A percentile compares a stretch with the other conserved stretches of the same genome.
Conservation (phyloP, 2,888 invertebrate species). For the Acanthopleura granulata region DNA sequence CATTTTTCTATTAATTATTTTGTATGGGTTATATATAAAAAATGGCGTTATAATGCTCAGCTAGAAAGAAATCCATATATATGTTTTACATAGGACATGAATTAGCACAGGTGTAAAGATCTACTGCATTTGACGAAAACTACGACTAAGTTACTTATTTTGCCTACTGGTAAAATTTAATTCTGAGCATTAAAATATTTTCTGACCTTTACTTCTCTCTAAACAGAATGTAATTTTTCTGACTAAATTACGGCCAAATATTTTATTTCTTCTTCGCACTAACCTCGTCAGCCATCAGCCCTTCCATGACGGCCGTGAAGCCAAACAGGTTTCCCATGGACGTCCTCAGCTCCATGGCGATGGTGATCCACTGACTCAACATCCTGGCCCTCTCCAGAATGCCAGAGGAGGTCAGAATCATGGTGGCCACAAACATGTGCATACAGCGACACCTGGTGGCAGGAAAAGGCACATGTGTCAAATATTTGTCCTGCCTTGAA, state of each 20-base stretch:
- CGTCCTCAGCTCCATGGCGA: slow-evolving; percentile 91
- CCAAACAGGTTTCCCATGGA: slow-evolving; percentile 92
- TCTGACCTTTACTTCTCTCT: no score
- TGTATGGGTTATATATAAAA: no score
- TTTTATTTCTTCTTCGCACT: no score
- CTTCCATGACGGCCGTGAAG: slow-evolving; percentile 92
- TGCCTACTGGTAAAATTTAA: neutral
- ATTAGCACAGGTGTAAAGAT: no score
- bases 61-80: no score
- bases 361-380: slow-evolving; percentile 92
- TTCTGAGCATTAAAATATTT: neutral
- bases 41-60: no score
- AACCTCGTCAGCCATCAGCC: slow-evolving; percentile 88
- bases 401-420: slow-evolving; percentile 88
- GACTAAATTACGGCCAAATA: no score
- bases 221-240: no score
- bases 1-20: no score
- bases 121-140: no score
- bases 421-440: slow-evolving; percentile 88
- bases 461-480: neutral
- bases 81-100: no score
- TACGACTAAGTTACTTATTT: no score
- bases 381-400: slow-evolving; percentile 79
- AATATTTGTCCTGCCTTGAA: neutral
- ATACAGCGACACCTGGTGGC: slow-evolving; percentile 84